Base-by-base conservation (phyloP, 2,888 invertebrate species). In the Dynastes tityus region DNA sequence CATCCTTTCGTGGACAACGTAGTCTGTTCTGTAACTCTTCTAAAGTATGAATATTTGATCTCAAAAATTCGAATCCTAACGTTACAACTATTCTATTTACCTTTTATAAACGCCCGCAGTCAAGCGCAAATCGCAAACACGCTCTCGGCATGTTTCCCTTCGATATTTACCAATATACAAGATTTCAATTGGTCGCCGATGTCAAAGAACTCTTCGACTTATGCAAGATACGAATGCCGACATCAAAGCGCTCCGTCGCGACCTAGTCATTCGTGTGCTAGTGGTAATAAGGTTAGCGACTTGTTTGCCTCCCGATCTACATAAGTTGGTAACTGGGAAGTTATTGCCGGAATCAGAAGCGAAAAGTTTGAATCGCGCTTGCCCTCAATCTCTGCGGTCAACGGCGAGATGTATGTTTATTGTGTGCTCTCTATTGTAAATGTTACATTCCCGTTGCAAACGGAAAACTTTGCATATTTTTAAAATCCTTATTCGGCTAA, bases 191-290 rank as follows among this genome's bases (percentile, higher is more conserved):
- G 45, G 37, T 65, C 37, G 32, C 40, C 13, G 40, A 22, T 40
- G 40, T 65, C 65, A 65, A 65, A 65, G 65, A 65, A 65, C 45
- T 65, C 37, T 16, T 40, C 45, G 40, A 55, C 22, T 55, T 55
- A 5, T 8, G 45, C 2, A 45, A 11, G 45, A 8, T 45, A 8
- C 11, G 40, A 70, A 51, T 70, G 2, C 22, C 51, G n/a, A 53
- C 27, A 53, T 70, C 70, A 70, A 70, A 70, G 70, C 29, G 29
- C 49, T 27, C 13, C 70, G 32, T 51, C 70, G 32, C 16, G 51
- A n/a, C 27, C 27, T 8, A 53, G 49, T 53, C 70, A 53, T 27
- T 29, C 51, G 53, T 70, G 53, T 13, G 27, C 11, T 27, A 29
- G 8, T 22, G 29, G 32, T 70, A 70, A 70, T 32, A 53, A 53